phyloP scores from a whole-genome alignment of 2,888 invertebrate genomes.

The Barypeithes pellucidus region DNA sequence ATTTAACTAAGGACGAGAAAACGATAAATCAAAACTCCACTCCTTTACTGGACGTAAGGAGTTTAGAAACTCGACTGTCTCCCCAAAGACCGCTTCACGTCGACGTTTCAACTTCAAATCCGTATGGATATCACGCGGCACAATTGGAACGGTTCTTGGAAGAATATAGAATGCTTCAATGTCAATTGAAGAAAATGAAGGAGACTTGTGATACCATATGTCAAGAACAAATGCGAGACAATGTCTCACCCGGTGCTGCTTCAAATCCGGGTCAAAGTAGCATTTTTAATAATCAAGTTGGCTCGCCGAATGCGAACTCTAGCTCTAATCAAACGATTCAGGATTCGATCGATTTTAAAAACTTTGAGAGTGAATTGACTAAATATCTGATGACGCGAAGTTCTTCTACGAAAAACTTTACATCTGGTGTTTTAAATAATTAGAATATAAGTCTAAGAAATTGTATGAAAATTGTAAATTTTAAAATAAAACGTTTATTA shows the following conservation, averaged over 20 bases:
- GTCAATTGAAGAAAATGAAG: slow-evolving; percentile 86
- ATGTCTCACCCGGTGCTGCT: slow-evolving; percentile 59
- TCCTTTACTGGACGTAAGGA: slow-evolving; percentile 76
- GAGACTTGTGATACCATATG: slow-evolving; percentile 82
- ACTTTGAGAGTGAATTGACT: slow-evolving; percentile 73
- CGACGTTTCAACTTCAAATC: slow-evolving; percentile 64
- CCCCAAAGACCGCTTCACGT: slow-evolving; percentile 58
- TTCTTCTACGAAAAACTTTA: slow-evolving; percentile 59
- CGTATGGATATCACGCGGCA: slow-evolving; percentile 85
- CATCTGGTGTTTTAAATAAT: slow-evolving; percentile 53
- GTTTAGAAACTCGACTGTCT: slow-evolving; percentile 70
- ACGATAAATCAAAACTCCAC: slow-evolving; percentile 71
- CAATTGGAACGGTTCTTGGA: slow-evolving; percentile 86
- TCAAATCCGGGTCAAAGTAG: slow-evolving; percentile 18
- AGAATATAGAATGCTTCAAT: slow-evolving; percentile 84
- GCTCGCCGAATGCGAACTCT: slow-evolving; percentile 69
- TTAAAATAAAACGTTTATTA: slow-evolving; percentile 2
- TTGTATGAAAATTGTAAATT: slow-evolving; percentile 24
- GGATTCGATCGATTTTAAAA: slow-evolving; percentile 68
- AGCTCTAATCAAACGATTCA: slow-evolving; percentile 61
- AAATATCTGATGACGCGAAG: slow-evolving; percentile 66
- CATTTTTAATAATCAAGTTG: slow-evolving; percentile 58
- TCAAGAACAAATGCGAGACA: slow-evolving; percentile 63
- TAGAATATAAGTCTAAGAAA: slow-evolving; percentile 11
- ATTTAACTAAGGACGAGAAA: slow-evolving; percentile 75